Percentiles rank a stretch among this genome's conserved stretches.
These are phyloP conservation scores for Seira ritae DNA, from an alignment of 2,888 invertebrate genomes.

Conservation along the genomic window DNA sequence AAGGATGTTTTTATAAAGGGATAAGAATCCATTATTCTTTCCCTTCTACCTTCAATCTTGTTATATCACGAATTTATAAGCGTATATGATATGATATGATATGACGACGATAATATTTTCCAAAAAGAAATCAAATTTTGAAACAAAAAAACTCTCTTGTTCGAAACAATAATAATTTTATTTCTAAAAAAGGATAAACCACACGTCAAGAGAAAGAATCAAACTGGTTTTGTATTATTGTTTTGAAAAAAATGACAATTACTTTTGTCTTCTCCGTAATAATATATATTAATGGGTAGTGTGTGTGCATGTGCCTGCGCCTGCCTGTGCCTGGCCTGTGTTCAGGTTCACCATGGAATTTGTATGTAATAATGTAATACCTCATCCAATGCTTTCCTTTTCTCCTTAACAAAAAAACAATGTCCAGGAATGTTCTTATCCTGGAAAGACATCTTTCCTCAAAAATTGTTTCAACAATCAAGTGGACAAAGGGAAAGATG, in stretches of 20 bases:
- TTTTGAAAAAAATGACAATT: conserved; percentile 12
- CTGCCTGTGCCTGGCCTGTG: too few species aligned
- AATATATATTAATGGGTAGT: conserved; percentile 2
- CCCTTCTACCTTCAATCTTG: neutral
- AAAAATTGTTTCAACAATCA: too few species aligned
- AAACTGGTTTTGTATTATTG: conserved; percentile 15
- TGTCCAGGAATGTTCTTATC: conserved; percentile 58
- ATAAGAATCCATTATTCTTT: conserved; percentile 19
- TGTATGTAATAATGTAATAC: conserved; percentile 9
- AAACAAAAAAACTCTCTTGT: neutral
- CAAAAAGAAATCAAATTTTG: conserved; percentile 14
- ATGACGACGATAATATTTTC: neutral
- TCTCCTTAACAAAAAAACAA: conserved; percentile 46
- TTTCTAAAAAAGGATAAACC: conserved; percentile 15
- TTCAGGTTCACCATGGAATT: neutral
- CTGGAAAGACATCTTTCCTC: conserved; percentile 37
- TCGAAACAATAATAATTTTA: conserved; percentile 10
- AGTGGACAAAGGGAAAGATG: too few species aligned
- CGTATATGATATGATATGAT: too few species aligned
- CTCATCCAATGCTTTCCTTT: too few species aligned
- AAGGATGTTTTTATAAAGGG: neutral
- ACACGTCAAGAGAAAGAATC: conserved; percentile 18
- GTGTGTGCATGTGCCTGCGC: too few species aligned
- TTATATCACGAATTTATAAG: conserved; percentile 10
- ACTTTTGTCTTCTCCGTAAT: neutral